Evolutionary conservation across 2,888 invertebrate species (phyloP).

Genomic region (Orthosia gothica): DNA sequence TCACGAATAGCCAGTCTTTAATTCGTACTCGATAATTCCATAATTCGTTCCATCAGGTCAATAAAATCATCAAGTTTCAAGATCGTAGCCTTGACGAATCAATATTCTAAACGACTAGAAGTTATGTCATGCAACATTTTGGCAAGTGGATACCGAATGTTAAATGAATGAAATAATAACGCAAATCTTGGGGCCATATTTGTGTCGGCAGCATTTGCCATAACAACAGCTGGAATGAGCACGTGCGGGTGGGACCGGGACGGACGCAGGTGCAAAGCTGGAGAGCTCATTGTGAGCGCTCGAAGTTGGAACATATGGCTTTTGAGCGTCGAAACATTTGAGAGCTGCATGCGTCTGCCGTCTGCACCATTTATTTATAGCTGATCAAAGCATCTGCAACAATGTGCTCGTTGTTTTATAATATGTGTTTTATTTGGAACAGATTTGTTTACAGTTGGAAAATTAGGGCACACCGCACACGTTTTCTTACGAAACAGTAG

Average conservation of each 20-base stretch:
- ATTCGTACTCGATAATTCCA: conserved; percentile 79
- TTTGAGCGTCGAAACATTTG: conserved; percentile 68
- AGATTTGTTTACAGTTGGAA: conserved; percentile 64
- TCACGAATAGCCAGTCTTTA: conserved; percentile 82
- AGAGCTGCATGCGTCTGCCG: conserved; percentile 65
- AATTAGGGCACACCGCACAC: conserved; percentile 48
- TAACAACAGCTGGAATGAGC: conserved; percentile 76
- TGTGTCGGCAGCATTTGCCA: conserved; percentile 64
- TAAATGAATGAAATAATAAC: conserved; percentile 34
- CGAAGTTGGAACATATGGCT: conserved; percentile 79
- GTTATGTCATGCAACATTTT: conserved; percentile 10
- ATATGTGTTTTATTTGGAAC: conserved; percentile 56
- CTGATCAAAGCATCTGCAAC: conserved; percentile 67
- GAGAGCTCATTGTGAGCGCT: conserved; percentile 79
- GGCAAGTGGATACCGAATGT: conserved; percentile 32
- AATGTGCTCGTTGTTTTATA: conserved; percentile 54
- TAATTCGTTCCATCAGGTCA: conserved; percentile 66
- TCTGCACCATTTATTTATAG: conserved; percentile 68
- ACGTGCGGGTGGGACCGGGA: conserved; percentile 88
- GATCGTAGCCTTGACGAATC: conserved; percentile 35
- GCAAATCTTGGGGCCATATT: conserved; percentile 63
- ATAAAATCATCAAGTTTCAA: conserved; percentile 57
- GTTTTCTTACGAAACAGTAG: conserved; percentile 51
- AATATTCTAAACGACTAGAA: conserved; percentile 14
- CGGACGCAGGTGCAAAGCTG: conserved; percentile 88